Percentiles rank a stretch among this genome's conserved stretches.
Evolutionary conservation across 2,888 invertebrate genomes (phyloP).

Genomic region (Muscina levida): DNA sequence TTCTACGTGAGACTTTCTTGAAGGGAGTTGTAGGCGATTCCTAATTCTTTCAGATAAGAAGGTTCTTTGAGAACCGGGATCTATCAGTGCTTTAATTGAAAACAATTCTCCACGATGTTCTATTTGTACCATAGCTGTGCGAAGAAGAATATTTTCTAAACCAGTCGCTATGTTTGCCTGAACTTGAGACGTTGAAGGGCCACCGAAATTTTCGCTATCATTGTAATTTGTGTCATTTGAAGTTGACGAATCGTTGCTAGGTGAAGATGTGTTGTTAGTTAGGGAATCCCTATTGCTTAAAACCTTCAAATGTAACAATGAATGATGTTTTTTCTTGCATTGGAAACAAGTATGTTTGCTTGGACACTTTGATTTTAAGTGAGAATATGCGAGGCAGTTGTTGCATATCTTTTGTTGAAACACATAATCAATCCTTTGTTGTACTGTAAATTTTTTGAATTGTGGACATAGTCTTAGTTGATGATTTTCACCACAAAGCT

Average conservation of each 20-base stretch:
- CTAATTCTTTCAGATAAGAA: background rate
- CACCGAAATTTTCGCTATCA: no score
- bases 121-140: background rate
- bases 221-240: no score
- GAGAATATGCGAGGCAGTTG: no score
- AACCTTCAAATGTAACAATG: no score
- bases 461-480: constrained; percentile 1
- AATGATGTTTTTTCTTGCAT: constrained; percentile 12
- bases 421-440: constrained; percentile 31
- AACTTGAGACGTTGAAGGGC: no score
- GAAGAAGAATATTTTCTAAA: background rate
- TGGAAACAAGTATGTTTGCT: constrained; percentile 18
- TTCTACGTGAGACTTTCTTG: no score
- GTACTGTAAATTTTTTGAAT: constrained; percentile 15
- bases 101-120: constrained; percentile 1
- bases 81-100: background rate
- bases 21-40: background rate
- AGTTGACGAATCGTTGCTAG: no score
- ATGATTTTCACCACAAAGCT: constrained; percentile 9
- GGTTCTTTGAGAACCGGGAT: background rate
- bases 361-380: no score
- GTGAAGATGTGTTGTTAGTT: no score
- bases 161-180: background rate
- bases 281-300: no score
- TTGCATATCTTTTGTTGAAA: no score